Evolutionary conservation across 1,140 invertebrate genomes (phyloP).

Genomic region (Scaptomyza montana): DNA sequence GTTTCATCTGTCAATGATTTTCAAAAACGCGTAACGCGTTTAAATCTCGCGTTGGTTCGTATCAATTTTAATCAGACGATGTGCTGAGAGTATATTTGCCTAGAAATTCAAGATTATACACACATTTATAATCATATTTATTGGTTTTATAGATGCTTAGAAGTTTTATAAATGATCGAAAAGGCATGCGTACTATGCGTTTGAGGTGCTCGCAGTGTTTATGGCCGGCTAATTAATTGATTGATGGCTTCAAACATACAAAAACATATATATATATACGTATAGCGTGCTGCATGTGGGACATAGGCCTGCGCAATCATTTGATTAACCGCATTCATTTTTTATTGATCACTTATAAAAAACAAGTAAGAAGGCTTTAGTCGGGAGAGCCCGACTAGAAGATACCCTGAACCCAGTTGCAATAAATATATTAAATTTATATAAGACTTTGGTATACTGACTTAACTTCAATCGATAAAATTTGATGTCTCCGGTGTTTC

Average conservation of each 20-base stretch:
- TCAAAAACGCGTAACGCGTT: background rate
- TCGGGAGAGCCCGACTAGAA: too few relatives aligned
- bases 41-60: background rate
- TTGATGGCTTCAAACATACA: slow-evolving; percentile 20
- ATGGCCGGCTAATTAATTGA: slow-evolving; percentile 35
- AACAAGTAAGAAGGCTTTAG: too few relatives aligned
- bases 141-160: slow-evolving; percentile 18
- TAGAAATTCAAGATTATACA: slow-evolving; percentile 10
- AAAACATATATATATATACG: slow-evolving; percentile 16
- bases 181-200: slow-evolving; percentile 43
- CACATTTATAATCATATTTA: slow-evolving; percentile 1
- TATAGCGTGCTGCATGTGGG: slow-evolving; percentile 59
- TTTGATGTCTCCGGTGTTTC: too few relatives aligned
- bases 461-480: too few relatives aligned
- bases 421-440: too few relatives aligned
- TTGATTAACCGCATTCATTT: slow-evolving; percentile 34
- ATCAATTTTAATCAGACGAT: background rate
- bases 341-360: slow-evolving; percentile 17
- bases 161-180: slow-evolving; percentile 15
- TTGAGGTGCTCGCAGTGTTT: background rate
- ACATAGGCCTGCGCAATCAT: slow-evolving; percentile 53
- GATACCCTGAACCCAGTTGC: too few relatives aligned
- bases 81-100: slow-evolving; percentile 6
- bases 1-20: background rate
- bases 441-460: too few relatives aligned